Conservation (phyloP, 1,140 invertebrate species). For the Drosophila pectinifera region DNA sequence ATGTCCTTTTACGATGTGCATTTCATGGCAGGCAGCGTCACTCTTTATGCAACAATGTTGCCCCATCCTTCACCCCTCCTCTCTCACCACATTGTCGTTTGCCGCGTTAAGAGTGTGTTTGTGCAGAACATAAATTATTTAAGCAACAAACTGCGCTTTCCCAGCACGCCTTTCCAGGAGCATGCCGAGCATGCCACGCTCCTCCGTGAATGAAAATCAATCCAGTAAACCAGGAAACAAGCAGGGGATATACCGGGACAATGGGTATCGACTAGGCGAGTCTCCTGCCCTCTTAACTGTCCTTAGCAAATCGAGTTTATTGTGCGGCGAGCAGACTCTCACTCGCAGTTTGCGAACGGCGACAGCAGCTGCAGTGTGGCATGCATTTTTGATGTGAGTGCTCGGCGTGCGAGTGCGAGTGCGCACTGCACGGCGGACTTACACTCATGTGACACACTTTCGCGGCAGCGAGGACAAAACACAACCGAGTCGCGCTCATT, state of each 20-base stretch:
- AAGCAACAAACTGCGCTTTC: constrained; percentile 74
- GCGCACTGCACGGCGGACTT: constrained; percentile 23
- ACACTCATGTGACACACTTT: constrained; percentile 69
- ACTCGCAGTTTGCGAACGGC: constrained; percentile 14
- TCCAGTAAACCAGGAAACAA: not conserved
- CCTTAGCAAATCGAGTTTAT: constrained; percentile 62
- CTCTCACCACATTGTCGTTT: constrained; percentile 5
- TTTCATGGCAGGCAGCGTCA: not conserved
- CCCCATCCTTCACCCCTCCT: not conserved
- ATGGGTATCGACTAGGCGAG: constrained; percentile 24
- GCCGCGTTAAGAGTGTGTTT: constrained; percentile 33
- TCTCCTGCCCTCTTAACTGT: not conserved
- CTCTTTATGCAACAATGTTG: constrained; percentile 49
- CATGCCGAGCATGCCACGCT: not conserved
- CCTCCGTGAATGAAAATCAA: constrained; percentile 16
- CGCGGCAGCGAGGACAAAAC: constrained; percentile 55
- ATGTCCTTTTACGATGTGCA: not conserved
- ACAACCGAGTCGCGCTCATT: constrained; percentile 67
- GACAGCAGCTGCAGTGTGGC: constrained; percentile 35
- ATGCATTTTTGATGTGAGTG: constrained; percentile 42
- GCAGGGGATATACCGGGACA: not conserved
- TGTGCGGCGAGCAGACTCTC: constrained; percentile 51
- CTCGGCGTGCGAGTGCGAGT: constrained; percentile 14
- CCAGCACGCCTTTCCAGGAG: constrained; percentile 2
- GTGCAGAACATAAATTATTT: constrained; percentile 70